Evolutionary conservation across 2,888 invertebrate species (phyloP).

Genomic region (Leptura quadrifasciata): DNA sequence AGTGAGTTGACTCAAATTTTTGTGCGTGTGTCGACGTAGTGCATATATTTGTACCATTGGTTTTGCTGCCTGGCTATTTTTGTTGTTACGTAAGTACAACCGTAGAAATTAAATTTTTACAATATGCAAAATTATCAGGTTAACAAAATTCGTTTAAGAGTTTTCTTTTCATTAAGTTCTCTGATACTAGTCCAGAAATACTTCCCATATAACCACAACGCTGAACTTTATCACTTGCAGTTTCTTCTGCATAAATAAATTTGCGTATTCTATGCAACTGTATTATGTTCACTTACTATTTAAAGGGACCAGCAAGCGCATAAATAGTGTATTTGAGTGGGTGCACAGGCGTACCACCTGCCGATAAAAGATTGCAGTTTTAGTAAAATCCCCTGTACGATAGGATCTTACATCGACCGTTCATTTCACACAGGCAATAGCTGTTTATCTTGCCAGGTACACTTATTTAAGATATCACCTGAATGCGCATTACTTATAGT

Average conservation of each 20-base stretch:
- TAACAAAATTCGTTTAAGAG: no score
- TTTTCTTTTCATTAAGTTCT: no score
- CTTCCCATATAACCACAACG: background rate
- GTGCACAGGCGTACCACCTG: conserved; percentile 67
- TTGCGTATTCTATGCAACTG: conserved; percentile 14
- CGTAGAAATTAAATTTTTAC: no score
- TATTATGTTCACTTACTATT: conserved; percentile 18
- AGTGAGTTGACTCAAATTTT: no score
- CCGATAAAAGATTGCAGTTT: conserved; percentile 67
- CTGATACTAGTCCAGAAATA: no score
- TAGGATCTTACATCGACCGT: conserved; percentile 65
- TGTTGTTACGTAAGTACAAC: no score
- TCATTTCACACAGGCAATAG: conserved; percentile 64
- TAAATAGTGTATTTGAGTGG: conserved; percentile 56
- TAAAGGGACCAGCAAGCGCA: conserved; percentile 24
- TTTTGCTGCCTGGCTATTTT: no score
- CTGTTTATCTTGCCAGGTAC: conserved; percentile 64
- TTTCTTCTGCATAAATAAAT: background rate
- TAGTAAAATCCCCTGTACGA: conserved; percentile 64
- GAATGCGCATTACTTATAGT: conserved; percentile 64
- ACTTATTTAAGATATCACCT: conserved; percentile 67
- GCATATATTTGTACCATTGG: no score
- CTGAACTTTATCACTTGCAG: background rate
- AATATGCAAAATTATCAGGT: no score
- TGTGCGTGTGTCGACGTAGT: no score